These are phyloP conservation scores for Enteromius mattozi DNA, from an alignment of 2,797 vertebrate genomes.

Conservation along the genomic window DNA sequence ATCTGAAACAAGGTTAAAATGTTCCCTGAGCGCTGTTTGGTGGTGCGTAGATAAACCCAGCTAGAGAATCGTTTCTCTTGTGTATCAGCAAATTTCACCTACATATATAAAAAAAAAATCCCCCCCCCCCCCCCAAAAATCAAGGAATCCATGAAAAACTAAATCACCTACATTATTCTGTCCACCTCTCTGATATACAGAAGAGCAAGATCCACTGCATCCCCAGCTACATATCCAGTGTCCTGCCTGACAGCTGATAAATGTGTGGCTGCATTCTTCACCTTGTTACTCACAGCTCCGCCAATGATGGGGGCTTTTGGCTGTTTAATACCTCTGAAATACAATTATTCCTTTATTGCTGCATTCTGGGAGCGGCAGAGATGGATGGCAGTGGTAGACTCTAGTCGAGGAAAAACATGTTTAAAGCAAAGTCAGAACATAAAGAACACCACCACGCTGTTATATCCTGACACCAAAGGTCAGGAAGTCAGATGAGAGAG, in stretches of 20 bases:
- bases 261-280: conserved; percentile 71
- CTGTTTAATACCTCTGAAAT: conserved; percentile 78
- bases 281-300: conserved; percentile 73
- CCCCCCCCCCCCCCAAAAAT: background rate
- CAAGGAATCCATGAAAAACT: conserved; percentile 14
- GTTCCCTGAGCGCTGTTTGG: background rate
- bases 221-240: conserved; percentile 38
- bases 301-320: conserved; percentile 72
- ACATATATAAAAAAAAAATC: background rate
- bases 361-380: conserved; percentile 70
- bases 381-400: conserved; percentile 76
- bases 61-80: background rate
- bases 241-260: conserved; percentile 77
- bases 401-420: conserved; percentile 66
- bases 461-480: conserved; percentile 69
- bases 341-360: conserved; percentile 75
- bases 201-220: conserved; percentile 1
- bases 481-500: conserved; percentile 56
- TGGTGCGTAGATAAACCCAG: background rate
- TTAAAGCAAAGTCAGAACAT: conserved; percentile 71
- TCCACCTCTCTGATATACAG: conserved; percentile 4
- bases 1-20: background rate
- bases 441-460: conserved; percentile 62
- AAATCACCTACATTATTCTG: conserved; percentile 17
- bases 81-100: conserved; percentile 22